These are phyloP conservation scores for Forficula auricularia DNA, from an alignment of 1,140 invertebrate genomes.

Conservation along the genomic window DNA sequence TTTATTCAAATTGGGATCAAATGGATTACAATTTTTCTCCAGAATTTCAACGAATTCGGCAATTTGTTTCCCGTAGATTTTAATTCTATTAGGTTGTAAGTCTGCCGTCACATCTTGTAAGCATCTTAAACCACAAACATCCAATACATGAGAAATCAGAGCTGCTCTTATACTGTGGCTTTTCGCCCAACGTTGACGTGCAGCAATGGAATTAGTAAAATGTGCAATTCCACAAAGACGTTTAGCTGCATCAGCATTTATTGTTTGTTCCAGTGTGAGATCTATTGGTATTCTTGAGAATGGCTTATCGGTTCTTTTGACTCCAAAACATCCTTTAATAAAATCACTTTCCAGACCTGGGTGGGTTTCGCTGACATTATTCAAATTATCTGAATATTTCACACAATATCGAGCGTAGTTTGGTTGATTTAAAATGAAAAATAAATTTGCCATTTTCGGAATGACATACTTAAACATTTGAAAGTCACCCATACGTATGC, in stretches of 20 bases:
- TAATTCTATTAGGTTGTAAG: no score
- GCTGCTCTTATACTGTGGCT: constrained; percentile 12
- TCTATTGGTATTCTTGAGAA: constrained; percentile 21
- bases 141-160: constrained; percentile 10
- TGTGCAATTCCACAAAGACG: constrained; percentile 17
- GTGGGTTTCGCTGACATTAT: constrained; percentile 17
- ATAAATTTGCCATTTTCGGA: constrained; percentile 18
- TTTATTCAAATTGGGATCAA: no score
- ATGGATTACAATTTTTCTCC: no score
- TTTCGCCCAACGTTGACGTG: constrained; percentile 14
- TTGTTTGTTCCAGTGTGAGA: constrained; percentile 17
- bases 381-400: constrained; percentile 18
- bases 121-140: constrained; percentile 9
- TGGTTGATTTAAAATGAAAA: constrained; percentile 21
- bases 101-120: constrained; percentile 13
- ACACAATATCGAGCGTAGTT: constrained; percentile 21
- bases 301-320: constrained; percentile 18
- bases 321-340: constrained; percentile 9
- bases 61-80: no score
- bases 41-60: no score
- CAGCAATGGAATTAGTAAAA: constrained; percentile 15
- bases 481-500: constrained; percentile 15
- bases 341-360: constrained; percentile 14
- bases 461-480: constrained; percentile 13
- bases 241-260: constrained; percentile 21